A percentile compares a stretch with the other conserved stretches of the same genome.
These are phyloP conservation scores for Andrena hattorfiana DNA, from an alignment of 2,888 invertebrate genomes.

Conservation along the genomic window DNA sequence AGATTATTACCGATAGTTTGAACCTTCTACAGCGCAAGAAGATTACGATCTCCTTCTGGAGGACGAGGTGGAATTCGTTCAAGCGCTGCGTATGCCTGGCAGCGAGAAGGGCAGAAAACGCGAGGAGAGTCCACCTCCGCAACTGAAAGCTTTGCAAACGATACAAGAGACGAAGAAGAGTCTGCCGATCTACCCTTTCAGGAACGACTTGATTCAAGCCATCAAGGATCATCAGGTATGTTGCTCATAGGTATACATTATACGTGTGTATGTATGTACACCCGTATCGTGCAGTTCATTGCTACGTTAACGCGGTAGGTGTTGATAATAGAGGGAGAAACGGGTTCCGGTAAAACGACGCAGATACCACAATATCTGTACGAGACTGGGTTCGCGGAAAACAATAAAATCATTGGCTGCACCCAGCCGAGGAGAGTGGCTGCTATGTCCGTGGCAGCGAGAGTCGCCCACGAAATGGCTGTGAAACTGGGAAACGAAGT, in stretches of 20 bases:
- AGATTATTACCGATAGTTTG: neutral
- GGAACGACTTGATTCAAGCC: conserved; percentile 94
- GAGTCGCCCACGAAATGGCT: conserved; percentile 99
- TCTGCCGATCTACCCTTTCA: conserved; percentile 97
- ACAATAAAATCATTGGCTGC: conserved; percentile 96
- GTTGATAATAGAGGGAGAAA: conserved; percentile 98
- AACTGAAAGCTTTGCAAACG: conserved; percentile 78
- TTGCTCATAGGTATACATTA: neutral
- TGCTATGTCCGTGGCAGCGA: conserved; percentile 99
- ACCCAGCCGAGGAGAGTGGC: conserved; percentile 98
- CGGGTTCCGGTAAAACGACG: conserved; percentile 99
- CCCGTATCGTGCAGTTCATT: neutral
- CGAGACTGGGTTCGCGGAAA: conserved; percentile 95
- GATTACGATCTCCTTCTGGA: conserved; percentile 97
- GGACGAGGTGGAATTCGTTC: conserved; percentile 99
- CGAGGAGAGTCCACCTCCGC: conserved; percentile 82
- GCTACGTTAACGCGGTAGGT: conserved; percentile 88
- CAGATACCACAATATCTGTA: conserved; percentile 99
- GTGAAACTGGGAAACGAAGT: conserved; percentile 98
- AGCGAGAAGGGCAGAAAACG: conserved; percentile 85
- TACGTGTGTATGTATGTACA: neutral
- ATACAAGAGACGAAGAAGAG: conserved; percentile 97
- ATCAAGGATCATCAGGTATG: conserved; percentile 93
- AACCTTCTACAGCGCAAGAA: conserved; percentile 86
- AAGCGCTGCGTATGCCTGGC: conserved; percentile 93